Evolutionary conservation across 2,888 invertebrate species (phyloP).

Genomic region (Dimorphilus gyrociliatus): DNA sequence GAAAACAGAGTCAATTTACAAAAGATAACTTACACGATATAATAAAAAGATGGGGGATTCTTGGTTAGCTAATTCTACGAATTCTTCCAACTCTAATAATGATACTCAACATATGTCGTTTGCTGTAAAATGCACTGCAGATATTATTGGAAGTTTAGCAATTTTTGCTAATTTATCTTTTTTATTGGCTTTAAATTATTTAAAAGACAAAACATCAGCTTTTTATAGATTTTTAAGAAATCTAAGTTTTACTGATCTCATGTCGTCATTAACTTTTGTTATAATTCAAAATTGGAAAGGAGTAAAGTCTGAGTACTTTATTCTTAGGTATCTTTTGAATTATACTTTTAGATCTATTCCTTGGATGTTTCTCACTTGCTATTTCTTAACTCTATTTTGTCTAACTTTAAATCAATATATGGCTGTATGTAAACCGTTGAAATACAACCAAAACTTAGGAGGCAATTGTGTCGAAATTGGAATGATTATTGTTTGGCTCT

Average conservation of each 20-base stretch:
- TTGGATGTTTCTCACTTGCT: slow-evolving; percentile 11
- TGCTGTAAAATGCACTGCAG: no score
- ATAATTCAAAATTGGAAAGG: slow-evolving; percentile 8
- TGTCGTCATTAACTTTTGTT: slow-evolving; percentile 8
- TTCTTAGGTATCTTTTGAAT: slow-evolving; percentile 5
- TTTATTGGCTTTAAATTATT: no score
- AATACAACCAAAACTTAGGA: slow-evolving; percentile 6
- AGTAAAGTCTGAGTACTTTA: slow-evolving; percentile 6
- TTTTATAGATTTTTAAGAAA: no score
- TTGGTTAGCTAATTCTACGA: no score
- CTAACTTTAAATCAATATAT: slow-evolving; percentile 10
- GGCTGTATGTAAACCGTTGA: slow-evolving; percentile 9
- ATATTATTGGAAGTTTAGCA: no score
- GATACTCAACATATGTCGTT: no score
- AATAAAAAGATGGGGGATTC: no score
- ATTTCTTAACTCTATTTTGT: slow-evolving; percentile 8
- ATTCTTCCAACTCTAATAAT: no score
- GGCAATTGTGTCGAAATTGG: background rate
- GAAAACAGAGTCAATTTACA: no score
- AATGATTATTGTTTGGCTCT: slow-evolving; percentile 7
- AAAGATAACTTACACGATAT: no score
- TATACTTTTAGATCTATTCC: slow-evolving; percentile 8
- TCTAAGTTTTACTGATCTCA: slow-evolving; percentile 6
- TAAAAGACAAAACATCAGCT: no score
- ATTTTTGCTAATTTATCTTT: no score